phyloP scores from a whole-genome alignment of 2,113 vertebrate species.

The Mus spicilegus region DNA sequence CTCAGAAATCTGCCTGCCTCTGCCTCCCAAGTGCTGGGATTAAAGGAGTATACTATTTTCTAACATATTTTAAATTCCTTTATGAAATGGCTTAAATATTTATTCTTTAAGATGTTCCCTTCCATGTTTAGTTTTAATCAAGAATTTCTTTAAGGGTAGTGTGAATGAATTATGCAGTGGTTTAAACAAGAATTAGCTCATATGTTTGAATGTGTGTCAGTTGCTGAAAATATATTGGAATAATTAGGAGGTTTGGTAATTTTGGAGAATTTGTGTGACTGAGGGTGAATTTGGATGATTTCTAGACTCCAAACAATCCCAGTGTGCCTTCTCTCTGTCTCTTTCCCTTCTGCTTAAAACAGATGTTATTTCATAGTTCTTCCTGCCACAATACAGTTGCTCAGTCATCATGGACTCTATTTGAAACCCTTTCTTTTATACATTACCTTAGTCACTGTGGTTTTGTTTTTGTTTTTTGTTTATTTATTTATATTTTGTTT shows the following conservation, averaged over 20 bases:
- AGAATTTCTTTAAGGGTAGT: background rate
- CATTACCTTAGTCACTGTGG: background rate
- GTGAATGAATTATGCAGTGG: background rate
- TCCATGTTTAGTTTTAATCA: background rate
- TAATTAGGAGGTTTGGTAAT: background rate
- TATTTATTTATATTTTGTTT: background rate
- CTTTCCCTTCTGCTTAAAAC: background rate
- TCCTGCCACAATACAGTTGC: background rate
- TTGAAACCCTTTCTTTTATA: background rate
- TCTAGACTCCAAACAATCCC: background rate
- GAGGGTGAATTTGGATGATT: background rate
- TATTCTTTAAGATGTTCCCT: background rate
- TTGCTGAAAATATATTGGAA: background rate
- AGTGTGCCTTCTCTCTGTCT: background rate
- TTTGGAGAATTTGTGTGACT: background rate
- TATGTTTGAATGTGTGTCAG: background rate
- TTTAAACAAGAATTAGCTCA: background rate
- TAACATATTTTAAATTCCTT: background rate
- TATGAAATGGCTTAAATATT: background rate
- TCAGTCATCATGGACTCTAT: background rate
- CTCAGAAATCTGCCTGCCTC: too few relatives aligned
- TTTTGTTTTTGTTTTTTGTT: too few relatives aligned
- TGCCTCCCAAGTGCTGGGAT: too few relatives aligned
- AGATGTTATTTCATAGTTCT: background rate
- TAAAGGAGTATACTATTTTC: background rate